These are phyloP conservation scores for Melanitta fusca DNA, from an alignment of 2,797 vertebrate genomes.

Conservation along the genomic window DNA sequence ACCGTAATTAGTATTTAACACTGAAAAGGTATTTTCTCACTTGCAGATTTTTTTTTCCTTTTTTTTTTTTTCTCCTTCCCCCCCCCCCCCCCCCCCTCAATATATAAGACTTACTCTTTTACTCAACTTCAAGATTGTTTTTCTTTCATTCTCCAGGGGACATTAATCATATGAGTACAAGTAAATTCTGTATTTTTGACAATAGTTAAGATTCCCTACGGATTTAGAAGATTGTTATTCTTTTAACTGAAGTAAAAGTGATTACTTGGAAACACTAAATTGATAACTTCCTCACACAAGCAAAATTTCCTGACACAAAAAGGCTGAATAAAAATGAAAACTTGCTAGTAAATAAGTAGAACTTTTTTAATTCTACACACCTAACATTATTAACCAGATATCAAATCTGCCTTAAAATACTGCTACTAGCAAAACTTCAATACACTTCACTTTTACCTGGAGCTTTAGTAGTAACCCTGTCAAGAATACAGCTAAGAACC, in stretches of 20 bases:
- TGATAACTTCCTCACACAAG: not conserved
- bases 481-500: not conserved
- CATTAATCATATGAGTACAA: not conserved
- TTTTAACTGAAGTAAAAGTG: not conserved
- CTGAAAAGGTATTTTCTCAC: not conserved
- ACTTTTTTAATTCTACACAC: not conserved
- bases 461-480: not conserved
- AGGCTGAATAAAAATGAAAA: not conserved
- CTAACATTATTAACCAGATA: not conserved
- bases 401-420: constrained; percentile 6
- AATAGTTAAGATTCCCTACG: not conserved
- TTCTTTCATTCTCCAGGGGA: constrained; percentile 13
- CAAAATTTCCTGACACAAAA: not conserved
- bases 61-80: not conserved
- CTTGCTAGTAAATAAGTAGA: not conserved
- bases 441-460: not conserved
- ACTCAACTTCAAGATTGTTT: not conserved
- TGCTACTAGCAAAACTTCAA: not conserved
- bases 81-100: not conserved
- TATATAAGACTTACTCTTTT: constrained; percentile 13
- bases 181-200: not conserved
- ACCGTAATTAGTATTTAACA: constrained; percentile 60
- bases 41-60: not conserved
- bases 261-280: not conserved
- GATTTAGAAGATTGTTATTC: not conserved